Evolutionary conservation across 2,797 vertebrate genomes (phyloP), one percentile per base, ranked within the genome.

Genomic region (Fratercula arctica): DNA sequence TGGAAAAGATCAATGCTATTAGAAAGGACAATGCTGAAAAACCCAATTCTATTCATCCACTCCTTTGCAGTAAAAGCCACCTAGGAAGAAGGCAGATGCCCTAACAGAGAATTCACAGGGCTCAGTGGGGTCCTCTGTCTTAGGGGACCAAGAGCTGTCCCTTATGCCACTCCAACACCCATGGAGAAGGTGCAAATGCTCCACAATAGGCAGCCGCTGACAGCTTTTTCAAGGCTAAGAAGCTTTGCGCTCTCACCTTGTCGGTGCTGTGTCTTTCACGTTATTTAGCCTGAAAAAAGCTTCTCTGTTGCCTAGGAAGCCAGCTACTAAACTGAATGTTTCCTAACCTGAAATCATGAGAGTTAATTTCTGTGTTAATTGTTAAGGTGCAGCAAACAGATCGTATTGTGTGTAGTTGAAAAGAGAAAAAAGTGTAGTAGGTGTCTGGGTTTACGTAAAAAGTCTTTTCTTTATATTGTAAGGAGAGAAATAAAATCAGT

Each of bases 21-120:
- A 74, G 39, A 43, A 50, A 60, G 11, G 25, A 48, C 17, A 28
- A 7, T 35, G 37, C 29, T 78, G 69, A 39, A 91, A 85, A 48
- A 21, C 3, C 1, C 0, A 0, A 8, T 69, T 70, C 48, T 74
- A 0, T 18, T 69, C 7, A 46, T 78, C 11, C 25, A 54, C 7
- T 69, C 28, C 31, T 46, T 56, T 51, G 51, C 2, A 0, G 13
- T 56, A 70, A 60, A 75, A 66, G 48, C 17, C 53, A 63, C 9
- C 23, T 50, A 50, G n/a, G 39, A 89, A 53, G 20, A 37, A 33
- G 48, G 37, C 26, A 63, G 70, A 6, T 89, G 21, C 66, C 33
- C 33, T 64, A 73, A 29, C 29, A 57, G 28, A 8, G 11, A 77
- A 61, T 84, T 83, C 48, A 37, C 26, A 24, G 59, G 20, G 24